These are phyloP conservation scores for Stratiomys singularior DNA, from an alignment of 2,888 invertebrate genomes.

Conservation along the genomic window DNA sequence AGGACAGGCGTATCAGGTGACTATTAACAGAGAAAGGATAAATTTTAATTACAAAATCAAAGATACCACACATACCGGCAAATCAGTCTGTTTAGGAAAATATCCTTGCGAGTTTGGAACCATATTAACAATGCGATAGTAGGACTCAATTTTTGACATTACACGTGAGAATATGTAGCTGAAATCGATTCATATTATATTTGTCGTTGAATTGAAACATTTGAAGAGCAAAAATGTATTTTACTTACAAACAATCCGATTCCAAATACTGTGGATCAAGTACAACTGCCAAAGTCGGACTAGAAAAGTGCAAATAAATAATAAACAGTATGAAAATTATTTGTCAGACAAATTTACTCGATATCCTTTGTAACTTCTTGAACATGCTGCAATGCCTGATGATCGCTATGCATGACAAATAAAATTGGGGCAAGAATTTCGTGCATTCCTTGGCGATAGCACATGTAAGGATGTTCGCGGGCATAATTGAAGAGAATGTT, in stretches of 20 bases:
- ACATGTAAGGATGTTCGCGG: constrained; percentile 74
- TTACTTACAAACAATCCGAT: constrained; percentile 81
- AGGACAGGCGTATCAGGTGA: constrained; percentile 50
- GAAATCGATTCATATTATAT: constrained; percentile 22
- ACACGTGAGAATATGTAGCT: constrained; percentile 73
- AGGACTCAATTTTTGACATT: constrained; percentile 73
- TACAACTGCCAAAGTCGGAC: constrained; percentile 72
- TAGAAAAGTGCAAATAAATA: constrained; percentile 62
- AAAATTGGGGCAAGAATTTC: constrained; percentile 84
- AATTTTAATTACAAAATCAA: constrained; percentile 12
- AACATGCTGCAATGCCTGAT: constrained; percentile 73
- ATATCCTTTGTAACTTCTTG: constrained; percentile 66
- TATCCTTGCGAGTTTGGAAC: constrained; percentile 68
- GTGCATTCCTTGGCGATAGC: constrained; percentile 89
- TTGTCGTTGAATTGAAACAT: constrained; percentile 55
- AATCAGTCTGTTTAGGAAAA: constrained; percentile 61
- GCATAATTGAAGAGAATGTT: constrained; percentile 73
- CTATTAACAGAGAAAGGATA: background rate
- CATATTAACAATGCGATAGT: constrained; percentile 72
- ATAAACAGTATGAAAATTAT: constrained; percentile 20
- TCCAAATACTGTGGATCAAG: constrained; percentile 77
- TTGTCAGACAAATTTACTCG: constrained; percentile 58
- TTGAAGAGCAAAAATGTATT: constrained; percentile 55
- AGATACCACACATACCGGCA: constrained; percentile 32
- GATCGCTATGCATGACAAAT: constrained; percentile 80